Evolutionary conservation across 2,113 vertebrate species (phyloP).

Genomic region (Smithornis capensis): DNA sequence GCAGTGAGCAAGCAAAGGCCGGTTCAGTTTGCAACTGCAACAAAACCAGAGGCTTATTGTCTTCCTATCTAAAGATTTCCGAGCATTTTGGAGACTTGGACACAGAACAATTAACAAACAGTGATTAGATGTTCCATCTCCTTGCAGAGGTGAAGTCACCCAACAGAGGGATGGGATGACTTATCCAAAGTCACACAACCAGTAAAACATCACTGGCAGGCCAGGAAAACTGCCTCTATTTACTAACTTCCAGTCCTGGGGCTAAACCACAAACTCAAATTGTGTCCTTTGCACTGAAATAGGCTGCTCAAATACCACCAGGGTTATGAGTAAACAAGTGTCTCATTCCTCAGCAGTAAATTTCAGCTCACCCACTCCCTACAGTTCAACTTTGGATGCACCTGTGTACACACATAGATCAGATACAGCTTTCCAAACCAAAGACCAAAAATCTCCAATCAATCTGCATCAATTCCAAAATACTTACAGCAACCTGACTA

Average conservation of each 20-base stretch:
- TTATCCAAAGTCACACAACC: neutral
- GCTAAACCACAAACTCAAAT: conserved; percentile 31
- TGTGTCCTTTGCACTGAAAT: neutral
- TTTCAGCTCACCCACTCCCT: neutral
- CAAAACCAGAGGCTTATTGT: neutral
- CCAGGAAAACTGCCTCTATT: neutral
- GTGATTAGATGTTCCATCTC: neutral
- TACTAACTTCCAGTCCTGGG: neutral
- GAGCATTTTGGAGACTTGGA: neutral
- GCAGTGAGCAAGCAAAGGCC: neutral
- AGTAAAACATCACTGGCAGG: neutral
- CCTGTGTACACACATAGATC: neutral
- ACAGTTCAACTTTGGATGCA: neutral
- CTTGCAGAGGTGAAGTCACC: conserved; percentile 1
- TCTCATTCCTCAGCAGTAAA: neutral
- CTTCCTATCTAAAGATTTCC: neutral
- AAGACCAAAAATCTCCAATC: neutral
- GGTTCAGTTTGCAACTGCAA: neutral
- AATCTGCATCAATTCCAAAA: neutral
- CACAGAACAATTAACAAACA: neutral
- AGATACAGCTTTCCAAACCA: neutral
- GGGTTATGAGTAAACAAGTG: neutral
- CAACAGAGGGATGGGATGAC: neutral
- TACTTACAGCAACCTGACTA: neutral
- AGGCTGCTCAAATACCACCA: neutral